Base-by-base conservation (phyloP, 1,140 invertebrate genomes). In the Aphaenogaster rudis region DNA sequence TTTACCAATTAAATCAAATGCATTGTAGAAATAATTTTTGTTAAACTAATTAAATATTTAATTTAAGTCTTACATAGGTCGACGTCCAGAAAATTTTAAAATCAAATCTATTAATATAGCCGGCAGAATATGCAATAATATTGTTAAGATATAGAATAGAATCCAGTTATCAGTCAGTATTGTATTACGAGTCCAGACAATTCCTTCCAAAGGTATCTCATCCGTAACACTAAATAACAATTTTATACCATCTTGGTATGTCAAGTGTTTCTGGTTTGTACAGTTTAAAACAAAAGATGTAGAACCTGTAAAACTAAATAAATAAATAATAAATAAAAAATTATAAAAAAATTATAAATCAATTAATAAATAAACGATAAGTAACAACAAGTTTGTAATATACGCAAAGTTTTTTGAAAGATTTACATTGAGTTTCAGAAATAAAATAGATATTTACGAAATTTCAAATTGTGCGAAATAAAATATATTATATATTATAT, bases 251-350 rank as follows among this genome's bases (percentile, higher is more conserved):
- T 97, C 95, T 4, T 59, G 9, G 13, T 6, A 11, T 15, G 36
- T 13, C 0, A 8, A 0, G 0, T 0, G 0, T 61, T 42, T 77
- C 11, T 28, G 13, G 17, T 17, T 6, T 39, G 13, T 17, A 28
- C 95, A 94, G 94, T 97, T 97, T 0, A 97, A 97, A n/a, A 99
- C 96, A 0, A 96, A 96, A 89, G 98, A 97, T 17, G 97, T 95
- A 5, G 96, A 95, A 4, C 96, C 96, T 42, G 96, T 96, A 80
- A 96, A 97, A 91, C 74, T 77, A 77, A 9, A 57, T 21, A 42
- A 28, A 21, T 42, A 59, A 77, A 57, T 28, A 21, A 76, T 54
- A 21, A 21, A 21, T n/a, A 71, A 7, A 17, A 54, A 74, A 21
- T 21, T 0, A 21, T 21, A 0, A 21, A 21, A 21, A 21, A 0